Evolutionary conservation across 2,888 invertebrate species (phyloP).

Genomic region (Drosophila rellima): DNA sequence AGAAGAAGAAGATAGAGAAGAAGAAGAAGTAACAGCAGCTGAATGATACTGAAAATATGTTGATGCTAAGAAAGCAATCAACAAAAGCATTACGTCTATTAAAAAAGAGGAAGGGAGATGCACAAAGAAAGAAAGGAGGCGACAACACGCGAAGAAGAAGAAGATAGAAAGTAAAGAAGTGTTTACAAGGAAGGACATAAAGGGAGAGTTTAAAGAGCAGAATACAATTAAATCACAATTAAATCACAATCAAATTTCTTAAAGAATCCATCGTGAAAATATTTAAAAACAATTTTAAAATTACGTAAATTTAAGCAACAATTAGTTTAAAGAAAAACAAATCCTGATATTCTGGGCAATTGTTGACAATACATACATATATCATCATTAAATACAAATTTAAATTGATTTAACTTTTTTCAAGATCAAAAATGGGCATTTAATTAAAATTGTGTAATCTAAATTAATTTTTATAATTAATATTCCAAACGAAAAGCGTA

Average conservation of each 20-base stretch:
- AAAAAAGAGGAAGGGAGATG: not conserved
- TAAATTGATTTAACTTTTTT: too few species aligned
- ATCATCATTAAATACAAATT: too few species aligned
- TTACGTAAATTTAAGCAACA: not conserved
- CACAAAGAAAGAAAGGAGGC: not conserved
- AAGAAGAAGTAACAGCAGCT: not conserved
- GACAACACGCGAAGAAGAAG: not conserved
- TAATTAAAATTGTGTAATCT: too few species aligned
- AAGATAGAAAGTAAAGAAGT: not conserved
- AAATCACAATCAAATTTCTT: not conserved
- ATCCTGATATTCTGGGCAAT: not conserved
- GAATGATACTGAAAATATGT: constrained; percentile 6
- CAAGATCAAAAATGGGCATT: too few species aligned
- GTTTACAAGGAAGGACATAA: not conserved
- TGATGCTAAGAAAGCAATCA: constrained; percentile 23
- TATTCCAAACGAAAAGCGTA: too few species aligned
- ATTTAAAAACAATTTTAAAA: not conserved
- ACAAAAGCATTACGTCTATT: not conserved
- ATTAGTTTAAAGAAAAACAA: constrained; percentile 11
- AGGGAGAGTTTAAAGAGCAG: not conserved
- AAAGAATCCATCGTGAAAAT: not conserved
- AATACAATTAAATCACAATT: not conserved
- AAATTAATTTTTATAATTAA: too few species aligned
- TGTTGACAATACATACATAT: too few species aligned
- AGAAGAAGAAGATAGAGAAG: not conserved